These are phyloP conservation scores for Xylocopa sonorina DNA, from an alignment of 1,140 invertebrate species.

Conservation along the genomic window DNA sequence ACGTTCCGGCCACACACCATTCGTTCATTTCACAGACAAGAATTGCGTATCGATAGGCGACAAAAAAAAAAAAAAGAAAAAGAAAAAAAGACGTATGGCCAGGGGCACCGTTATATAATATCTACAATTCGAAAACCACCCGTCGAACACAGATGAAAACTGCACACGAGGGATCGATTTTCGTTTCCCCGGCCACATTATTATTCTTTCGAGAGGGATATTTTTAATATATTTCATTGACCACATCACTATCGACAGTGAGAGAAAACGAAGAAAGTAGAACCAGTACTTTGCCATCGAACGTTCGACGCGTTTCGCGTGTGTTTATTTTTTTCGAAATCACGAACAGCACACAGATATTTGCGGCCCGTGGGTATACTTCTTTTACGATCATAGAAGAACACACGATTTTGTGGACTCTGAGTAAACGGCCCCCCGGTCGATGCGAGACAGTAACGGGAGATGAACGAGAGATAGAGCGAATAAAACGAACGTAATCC, in stretches of 20 bases:
- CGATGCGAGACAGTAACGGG: not conserved
- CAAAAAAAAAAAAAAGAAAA: not conserved
- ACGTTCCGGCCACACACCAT: conserved; percentile 73
- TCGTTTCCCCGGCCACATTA: conserved; percentile 6
- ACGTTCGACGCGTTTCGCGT: not conserved
- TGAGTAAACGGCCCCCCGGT: conserved; percentile 74
- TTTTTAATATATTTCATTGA: not conserved
- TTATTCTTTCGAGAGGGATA: not conserved
- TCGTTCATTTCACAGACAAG: conserved; percentile 68
- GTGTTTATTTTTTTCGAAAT: conserved; percentile 21
- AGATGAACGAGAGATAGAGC: not conserved
- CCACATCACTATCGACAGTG: not conserved
- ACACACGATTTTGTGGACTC: conserved; percentile 58
- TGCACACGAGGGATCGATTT: not conserved
- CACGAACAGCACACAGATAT: not conserved
- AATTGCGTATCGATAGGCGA: conserved; percentile 33
- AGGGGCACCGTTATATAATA: conserved; percentile 50
- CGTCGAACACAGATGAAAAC: not conserved
- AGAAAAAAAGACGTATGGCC: conserved; percentile 61
- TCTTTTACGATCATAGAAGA: conserved; percentile 65
- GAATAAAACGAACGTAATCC: conserved; percentile 57
- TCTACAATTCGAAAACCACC: not conserved
- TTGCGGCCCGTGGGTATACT: conserved; percentile 66
- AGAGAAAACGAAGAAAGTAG: not conserved
- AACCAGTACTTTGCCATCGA: not conserved